Evolutionary conservation across 2,797 vertebrate genomes (phyloP), one percentile per base, ranked within the genome.

Genomic region (Calcarius lapponicus): DNA sequence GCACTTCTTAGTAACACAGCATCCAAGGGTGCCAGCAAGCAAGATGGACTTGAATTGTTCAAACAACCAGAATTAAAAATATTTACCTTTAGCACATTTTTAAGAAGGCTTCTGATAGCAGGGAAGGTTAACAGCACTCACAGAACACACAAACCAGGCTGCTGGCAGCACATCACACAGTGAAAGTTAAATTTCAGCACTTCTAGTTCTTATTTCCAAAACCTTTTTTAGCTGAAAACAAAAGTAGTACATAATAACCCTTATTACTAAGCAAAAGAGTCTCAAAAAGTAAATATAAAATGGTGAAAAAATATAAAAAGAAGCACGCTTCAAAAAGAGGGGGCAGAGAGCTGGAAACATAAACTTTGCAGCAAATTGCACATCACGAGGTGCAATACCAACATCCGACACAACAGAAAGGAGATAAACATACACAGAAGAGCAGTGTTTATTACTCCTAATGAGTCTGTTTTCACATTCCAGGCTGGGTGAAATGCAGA

Each of bases 381-480:
- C 26, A 62, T 42, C 73, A 80, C 0, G 0, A 85, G 17, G 29
- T 54, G 11, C 22, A 88, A 70, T 1, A 17, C 40, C 62, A 86
- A 69, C 36, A 88, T 62, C 67, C 4, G 0, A 76, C 42, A n/a
- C 24, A 40, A 43, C 0, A 76, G 47, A 45, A 69, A n/a, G 47
- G 26, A 76, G 64, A 89, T 67, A 84, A 88, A 73, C 64, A 76
- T 1, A 26, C 36, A 47, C 1, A 54, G 61, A n/a, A 62, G 51
- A 40, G 3, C 43, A 10, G 85, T 80, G 80, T 93, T 92, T 92
- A n/a, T n/a, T n/a, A n/a, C n/a, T n/a, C n/a, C n/a, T n/a, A 95
- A 93, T 57, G 84, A 93, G 56, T 2, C 38, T 94, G 92, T 91
- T 96, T 94, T 88, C 15, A 66, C 79, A 86, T 93, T 82, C 74